A percentile compares a stretch with the other conserved stretches of the same genome.
These are phyloP conservation scores for Prietella phreatophila DNA, from an alignment of 2,113 vertebrate species.

Conservation along the genomic window DNA sequence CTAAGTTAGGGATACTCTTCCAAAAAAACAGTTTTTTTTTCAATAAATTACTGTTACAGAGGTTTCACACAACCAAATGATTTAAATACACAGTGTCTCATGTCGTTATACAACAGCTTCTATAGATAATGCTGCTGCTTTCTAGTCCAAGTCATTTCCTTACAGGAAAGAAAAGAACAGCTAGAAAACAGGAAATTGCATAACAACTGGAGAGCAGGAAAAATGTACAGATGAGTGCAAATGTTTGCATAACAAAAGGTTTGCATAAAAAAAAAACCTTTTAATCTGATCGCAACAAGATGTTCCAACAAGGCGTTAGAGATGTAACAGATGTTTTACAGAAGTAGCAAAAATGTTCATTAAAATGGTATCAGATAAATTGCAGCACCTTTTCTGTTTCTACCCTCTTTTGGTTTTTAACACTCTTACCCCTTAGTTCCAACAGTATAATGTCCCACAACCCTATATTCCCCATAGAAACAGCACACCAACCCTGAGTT, in stretches of 20 bases:
- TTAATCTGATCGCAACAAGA: neutral
- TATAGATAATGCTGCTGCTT: no score
- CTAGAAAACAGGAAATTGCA: neutral
- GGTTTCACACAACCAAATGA: neutral
- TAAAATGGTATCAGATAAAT: neutral
- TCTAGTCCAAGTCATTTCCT: neutral
- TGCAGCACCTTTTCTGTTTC: neutral
- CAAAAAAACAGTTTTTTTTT: neutral
- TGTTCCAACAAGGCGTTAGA: neutral
- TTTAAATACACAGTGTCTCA: no score
- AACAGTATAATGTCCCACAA: no score
- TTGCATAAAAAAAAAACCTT: neutral
- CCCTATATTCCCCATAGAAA: no score
- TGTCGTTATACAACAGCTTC: neutral
- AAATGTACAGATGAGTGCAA: neutral
- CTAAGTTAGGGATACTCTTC: neutral
- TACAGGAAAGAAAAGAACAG: neutral
- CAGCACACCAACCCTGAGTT: no score
- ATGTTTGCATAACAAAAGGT: neutral
- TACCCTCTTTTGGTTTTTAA: neutral
- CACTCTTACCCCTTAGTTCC: no score
- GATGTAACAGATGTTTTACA: neutral
- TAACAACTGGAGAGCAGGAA: neutral
- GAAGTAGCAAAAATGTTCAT: neutral
- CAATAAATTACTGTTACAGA: neutral